These are phyloP conservation scores for Oreotrochilus melanogaster DNA, from an alignment of 2,113 vertebrate species.

Conservation along the genomic window DNA sequence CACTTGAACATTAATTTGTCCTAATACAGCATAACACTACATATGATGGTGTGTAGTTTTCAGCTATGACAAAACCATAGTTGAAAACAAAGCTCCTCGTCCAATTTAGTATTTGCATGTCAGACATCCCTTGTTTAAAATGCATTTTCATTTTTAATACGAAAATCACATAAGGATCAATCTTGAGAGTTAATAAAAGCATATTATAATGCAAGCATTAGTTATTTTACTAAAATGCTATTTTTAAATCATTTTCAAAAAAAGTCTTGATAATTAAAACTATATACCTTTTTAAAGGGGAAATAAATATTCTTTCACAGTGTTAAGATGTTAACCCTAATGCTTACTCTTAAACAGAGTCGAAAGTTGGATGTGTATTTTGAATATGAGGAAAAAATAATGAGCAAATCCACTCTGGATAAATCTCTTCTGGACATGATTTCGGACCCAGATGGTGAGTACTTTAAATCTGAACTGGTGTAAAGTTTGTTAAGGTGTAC, in stretches of 20 bases:
- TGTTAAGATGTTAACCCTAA: conserved; percentile 7
- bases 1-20: background rate
- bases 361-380: conserved; percentile 97
- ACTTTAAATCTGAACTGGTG: conserved; percentile 14
- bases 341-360: conserved; percentile 79
- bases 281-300: background rate
- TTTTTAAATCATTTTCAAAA: background rate
- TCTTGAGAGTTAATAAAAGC: background rate
- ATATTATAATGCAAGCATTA: background rate
- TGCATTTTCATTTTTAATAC: background rate
- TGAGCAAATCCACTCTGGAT: conserved; percentile 96
- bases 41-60: background rate
- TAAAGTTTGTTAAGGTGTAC: background rate
- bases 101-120: background rate
- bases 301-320: background rate
- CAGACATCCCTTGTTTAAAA: background rate
- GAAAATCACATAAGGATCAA: background rate
- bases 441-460: conserved; percentile 95
- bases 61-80: background rate
- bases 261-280: background rate
- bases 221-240: background rate
- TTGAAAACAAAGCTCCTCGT: background rate
- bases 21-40: background rate
- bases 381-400: conserved; percentile 98
- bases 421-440: conserved; percentile 98